Conservation (phyloP, 23 tunicate genomes). For the Phallusia fumigata region DNA sequence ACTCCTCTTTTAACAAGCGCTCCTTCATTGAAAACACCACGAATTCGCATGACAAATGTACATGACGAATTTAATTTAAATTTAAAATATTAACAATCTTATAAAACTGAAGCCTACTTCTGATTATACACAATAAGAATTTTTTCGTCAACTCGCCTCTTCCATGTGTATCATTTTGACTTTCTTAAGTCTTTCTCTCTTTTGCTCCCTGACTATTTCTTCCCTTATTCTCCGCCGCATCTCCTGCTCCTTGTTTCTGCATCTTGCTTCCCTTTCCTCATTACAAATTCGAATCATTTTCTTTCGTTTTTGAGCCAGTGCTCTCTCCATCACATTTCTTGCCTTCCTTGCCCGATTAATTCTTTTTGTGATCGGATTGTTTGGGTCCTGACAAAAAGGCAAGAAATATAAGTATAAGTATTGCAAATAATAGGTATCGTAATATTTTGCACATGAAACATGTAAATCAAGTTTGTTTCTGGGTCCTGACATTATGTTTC, state of each 20-base stretch:
- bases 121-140: no score
- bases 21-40: conserved; percentile 12
- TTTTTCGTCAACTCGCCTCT: background rate
- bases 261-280: conserved; percentile 23
- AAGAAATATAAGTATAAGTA: no score
- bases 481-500: no score
- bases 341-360: conserved; percentile 23
- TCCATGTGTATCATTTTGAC: conserved; percentile 12
- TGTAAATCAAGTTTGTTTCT: no score
- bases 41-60: no score
- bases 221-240: conserved; percentile 33
- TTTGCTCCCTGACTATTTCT: conserved; percentile 36
- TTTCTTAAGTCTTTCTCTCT: conserved; percentile 34
- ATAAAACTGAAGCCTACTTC: no score
- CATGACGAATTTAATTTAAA: no score
- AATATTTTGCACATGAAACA: no score
- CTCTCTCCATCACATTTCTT: conserved; percentile 52
- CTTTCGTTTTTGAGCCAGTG: conserved; percentile 9
- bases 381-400: conserved; percentile 25
- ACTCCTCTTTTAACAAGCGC: conserved; percentile 27
- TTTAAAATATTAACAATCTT: no score
- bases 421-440: no score
- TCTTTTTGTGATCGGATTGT: conserved; percentile 49
- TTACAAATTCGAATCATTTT: conserved; percentile 25
- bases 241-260: conserved; percentile 34